Evolutionary conservation across 1,140 invertebrate species (phyloP), one percentile per base, ranked within the genome.

Genomic region (Paralvinella palmiformis): DNA sequence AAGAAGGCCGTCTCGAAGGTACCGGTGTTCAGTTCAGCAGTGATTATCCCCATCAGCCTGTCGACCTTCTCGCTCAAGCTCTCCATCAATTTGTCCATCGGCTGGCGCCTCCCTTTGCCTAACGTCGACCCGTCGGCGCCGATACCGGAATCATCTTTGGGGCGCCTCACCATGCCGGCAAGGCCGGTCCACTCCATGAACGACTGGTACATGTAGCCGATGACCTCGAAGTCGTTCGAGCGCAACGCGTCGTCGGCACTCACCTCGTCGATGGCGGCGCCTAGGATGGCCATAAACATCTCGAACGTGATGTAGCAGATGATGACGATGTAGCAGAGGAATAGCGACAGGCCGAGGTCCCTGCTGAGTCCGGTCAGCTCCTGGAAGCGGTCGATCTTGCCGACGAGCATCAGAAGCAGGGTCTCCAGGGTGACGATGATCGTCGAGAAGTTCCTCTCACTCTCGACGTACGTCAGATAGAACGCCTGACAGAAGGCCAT

Each of bases 141-240:
- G n/a, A n/a, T n/a, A n/a, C n/a, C n/a, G n/a, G n/a, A n/a, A n/a
- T n/a, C 22, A 2, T 36, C 35, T 44, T 62, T 62, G 31, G 13
- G 13, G 1, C 55, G 37, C n/a, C 7, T 48, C 22, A 66, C 20
- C 17, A 53, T 24, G n/a, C 32, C 22, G 27, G 22, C 45, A 31
- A 62, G 15, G 13, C 64, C 64, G 29, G 64, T 62, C 64, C 64
- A 66, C 3, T 66, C 45, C 3, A 24, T 37, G 64, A 74, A 81
- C 48, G 79, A 75, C 65, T 62, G 57, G 66, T 83, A 75, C 69
- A 86, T 82, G 72, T 85, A 86, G 66, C 85, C 82, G 3, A 83
- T 82, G 68, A 88, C 84, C 72, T 87, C 85, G 73, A 87, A 85
- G 67, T 88, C 85, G 69, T 87, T 85, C 29, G 79, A 81, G 64